Percentiles rank a stretch among this genome's conserved stretches.
Evolutionary conservation across 2,797 vertebrate species (phyloP).

Genomic region (Halcyon chelicuti): DNA sequence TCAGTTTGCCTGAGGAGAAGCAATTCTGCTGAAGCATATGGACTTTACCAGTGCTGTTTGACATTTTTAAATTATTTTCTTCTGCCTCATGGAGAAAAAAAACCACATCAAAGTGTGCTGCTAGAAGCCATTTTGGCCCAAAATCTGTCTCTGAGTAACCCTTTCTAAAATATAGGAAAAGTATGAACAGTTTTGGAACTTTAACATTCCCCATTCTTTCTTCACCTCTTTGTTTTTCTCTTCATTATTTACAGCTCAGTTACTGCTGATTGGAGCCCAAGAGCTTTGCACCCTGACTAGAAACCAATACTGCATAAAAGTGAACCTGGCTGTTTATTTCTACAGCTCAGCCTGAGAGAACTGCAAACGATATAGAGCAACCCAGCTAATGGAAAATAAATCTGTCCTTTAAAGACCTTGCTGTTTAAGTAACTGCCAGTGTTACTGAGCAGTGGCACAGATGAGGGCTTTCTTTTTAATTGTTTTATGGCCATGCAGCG

Average conservation of each 20-base stretch:
- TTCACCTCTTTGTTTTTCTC: neutral
- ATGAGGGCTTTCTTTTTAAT: neutral
- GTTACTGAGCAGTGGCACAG: neutral
- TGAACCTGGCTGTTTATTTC: slow-evolving; percentile 27
- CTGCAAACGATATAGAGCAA: neutral
- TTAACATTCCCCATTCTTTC: neutral
- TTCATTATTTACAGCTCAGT: neutral
- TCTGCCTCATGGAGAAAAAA: neutral
- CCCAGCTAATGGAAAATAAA: slow-evolving; percentile 40
- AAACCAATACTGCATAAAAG: slow-evolving; percentile 5
- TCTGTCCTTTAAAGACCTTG: slow-evolving; percentile 1
- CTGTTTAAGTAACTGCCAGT: neutral
- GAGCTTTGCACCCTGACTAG: neutral
- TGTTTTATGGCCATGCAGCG: rapidly evolving
- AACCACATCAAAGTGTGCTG: neutral
- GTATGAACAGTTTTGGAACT: neutral
- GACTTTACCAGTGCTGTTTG: neutral
- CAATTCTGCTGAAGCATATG: neutral
- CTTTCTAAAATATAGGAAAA: neutral
- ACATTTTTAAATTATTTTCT: neutral
- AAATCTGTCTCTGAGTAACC: neutral
- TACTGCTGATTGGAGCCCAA: neutral
- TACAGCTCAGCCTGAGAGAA: neutral
- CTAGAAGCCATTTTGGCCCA: neutral
- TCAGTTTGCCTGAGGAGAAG: neutral